Evolutionary conservation across 92 coral and sea anemone genomes (phyloP), one percentile per base, ranked within the genome.

Genomic region (Zoanthus sansibaricus): DNA sequence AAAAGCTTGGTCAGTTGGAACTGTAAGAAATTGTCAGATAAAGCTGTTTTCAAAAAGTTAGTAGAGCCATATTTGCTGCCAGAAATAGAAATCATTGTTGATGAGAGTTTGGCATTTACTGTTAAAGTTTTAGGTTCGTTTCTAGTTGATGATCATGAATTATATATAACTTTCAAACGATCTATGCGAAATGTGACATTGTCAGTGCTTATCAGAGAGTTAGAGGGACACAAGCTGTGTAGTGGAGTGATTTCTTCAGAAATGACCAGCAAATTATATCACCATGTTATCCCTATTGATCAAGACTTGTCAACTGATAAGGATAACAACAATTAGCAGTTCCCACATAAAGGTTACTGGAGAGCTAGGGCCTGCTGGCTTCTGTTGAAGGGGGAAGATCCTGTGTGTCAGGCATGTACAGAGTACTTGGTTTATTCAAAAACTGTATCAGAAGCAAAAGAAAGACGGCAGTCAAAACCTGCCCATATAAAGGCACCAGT

Each of bases 91-190:
- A 52, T 87, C 7, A 72, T 72, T 47, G 75, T 87, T 18, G 90
- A 87, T 62, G 74, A 84, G 8, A 88, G 92, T 70, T 87, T 92
- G 74, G 32, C 54, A 42, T 92, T 86, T 92, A 83, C 93, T n/a
- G 89, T 89, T 75, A 78, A 85, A 31, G 83, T 82, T 44, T 88
- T 74, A 48, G 91, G 93, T 33, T 87, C 85, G 74, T 87, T 91
- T 83, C 88, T 91, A 54, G 61, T 82, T 51, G 75, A 83, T 4
- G 87, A 88, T 79, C 91, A 84, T 79, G 77, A 83, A 42, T 78
- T 84, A 71, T 88, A 91, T 75, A 33, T 88, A 1, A 88, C 37
- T 47, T 80, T 69, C 86, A 72, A 48, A 77, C 91, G 89, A 18
- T 15, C 94, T 16, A 77, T 88, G 88, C 85, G 76, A 16, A 72